A percentile compares a stretch with the other conserved stretches of the same genome.
These are phyloP conservation scores for Dasysyrphus albostriatus DNA, from an alignment of 2,888 invertebrate species.

Conservation along the genomic window DNA sequence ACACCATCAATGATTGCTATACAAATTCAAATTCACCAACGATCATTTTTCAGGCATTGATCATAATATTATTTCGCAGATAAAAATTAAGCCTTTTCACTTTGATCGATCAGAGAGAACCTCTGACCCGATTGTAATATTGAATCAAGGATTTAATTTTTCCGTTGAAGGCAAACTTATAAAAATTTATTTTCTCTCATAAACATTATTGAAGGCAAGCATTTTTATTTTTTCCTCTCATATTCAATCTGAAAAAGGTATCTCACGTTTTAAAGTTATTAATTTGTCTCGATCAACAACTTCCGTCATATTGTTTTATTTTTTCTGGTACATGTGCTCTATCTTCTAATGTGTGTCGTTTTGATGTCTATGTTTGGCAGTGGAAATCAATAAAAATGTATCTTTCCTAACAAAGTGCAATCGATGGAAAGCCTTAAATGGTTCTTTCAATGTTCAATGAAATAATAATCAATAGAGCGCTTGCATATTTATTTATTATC, in stretches of 20 bases:
- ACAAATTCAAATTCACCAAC: not conserved
- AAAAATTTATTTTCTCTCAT: too few relatives aligned
- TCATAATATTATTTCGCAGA: not conserved
- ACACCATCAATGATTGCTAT: not conserved
- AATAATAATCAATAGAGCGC: not conserved
- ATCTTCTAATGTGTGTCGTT: not conserved
- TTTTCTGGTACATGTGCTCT: not conserved
- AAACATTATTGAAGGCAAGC: too few relatives aligned
- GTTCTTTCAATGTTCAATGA: slow-evolving; percentile 11
- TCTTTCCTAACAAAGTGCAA: not conserved
- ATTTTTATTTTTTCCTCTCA: not conserved
- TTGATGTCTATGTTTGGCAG: not conserved
- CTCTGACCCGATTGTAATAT: not conserved
- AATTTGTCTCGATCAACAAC: slow-evolving; percentile 24
- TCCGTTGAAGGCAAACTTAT: slow-evolving; percentile 2
- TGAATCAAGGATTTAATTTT: not conserved
- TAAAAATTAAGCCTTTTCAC: not conserved
- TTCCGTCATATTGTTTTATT: not conserved
- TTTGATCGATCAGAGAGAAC: not conserved
- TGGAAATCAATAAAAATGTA: not conserved
- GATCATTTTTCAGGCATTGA: not conserved
- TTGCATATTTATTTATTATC: not conserved
- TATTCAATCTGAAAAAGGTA: slow-evolving; percentile 15
- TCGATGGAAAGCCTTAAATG: slow-evolving; percentile 3
- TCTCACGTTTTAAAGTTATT: slow-evolving; percentile 30